Base-by-base conservation (phyloP, 2,113 vertebrate genomes). In the Ptyas mucosa region DNA sequence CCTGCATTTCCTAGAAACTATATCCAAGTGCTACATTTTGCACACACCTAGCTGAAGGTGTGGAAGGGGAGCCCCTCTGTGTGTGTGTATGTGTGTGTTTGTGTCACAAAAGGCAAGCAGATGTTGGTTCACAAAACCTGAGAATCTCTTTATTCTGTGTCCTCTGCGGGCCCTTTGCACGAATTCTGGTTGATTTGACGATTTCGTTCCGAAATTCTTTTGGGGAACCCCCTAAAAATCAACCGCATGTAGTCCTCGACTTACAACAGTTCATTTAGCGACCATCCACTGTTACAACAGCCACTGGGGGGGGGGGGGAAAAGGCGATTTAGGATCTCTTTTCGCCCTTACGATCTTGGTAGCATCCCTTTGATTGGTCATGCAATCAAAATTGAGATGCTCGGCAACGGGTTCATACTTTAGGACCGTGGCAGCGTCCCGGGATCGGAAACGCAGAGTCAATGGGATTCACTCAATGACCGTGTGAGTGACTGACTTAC, bases 391-490 rank as follows among this genome's bases (percentile, higher is more conserved):
- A 57, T 23, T 57, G 21, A 57, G 58, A 5, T 12, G 58, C 26
- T 64, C 29, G 10, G 55, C 55, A 57, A 23, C 55, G 2, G 55
- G 26, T 29, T 64, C 26, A 5, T 64, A 64, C 26, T 64, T 46
- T 11, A 14, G 1, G 26, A 29, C 1, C 3, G 26, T 12, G 29
- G 10, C 4, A 24, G 26, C 1, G 1, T 29, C 11, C 26, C 2
- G 26, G 1, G 58, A 26, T 64, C 58, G 5, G 1, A 64, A 3
- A 12, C 29, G 26, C 26, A 11, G 3, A 64, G 3, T 29, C 58
- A 26, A 61, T 11, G 26, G 58, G 58, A 26, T 26, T 61, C 57
- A 26, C 57, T 26, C 57, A 61, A 10, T 3, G 3, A 61, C 57
- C 24, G 0, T 61, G 23, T 26, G 8, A 24, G 23, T 26, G 8